These are phyloP conservation scores for Exephanes ischioxanthus DNA, from an alignment of 2,888 invertebrate genomes.

Conservation along the genomic window DNA sequence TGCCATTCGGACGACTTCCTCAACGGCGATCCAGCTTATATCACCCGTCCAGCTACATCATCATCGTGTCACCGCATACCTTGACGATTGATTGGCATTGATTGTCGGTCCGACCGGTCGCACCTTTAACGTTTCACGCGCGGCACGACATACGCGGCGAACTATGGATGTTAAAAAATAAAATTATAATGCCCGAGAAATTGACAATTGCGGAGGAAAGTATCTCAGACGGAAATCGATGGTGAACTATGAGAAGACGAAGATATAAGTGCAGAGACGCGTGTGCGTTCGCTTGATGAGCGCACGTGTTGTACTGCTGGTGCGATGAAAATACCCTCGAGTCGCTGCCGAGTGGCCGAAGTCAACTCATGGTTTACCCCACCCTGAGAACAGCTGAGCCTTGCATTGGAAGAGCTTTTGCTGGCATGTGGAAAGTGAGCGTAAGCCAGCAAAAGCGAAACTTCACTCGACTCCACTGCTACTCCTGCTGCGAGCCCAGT, in stretches of 20 bases:
- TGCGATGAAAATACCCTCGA: slow-evolving; percentile 82
- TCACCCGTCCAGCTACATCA: slow-evolving; percentile 47
- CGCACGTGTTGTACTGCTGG: slow-evolving; percentile 81
- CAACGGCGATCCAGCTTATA: slow-evolving; percentile 38
- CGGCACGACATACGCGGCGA: not conserved
- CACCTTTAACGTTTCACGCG: not conserved
- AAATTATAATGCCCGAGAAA: not conserved
- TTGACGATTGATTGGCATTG: slow-evolving; percentile 15
- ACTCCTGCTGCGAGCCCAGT: not conserved
- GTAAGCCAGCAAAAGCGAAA: slow-evolving; percentile 14
- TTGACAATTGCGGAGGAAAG: not conserved
- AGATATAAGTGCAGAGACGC: slow-evolving; percentile 50
- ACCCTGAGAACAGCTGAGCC: slow-evolving; percentile 75
- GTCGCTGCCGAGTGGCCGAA: slow-evolving; percentile 74
- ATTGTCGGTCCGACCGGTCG: not conserved
- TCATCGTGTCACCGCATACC: slow-evolving; percentile 37
- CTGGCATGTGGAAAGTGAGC: slow-evolving; percentile 45
- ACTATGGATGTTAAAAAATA: slow-evolving; percentile 2
- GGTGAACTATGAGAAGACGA: slow-evolving; percentile 32
- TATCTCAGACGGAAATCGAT: slow-evolving; percentile 14
- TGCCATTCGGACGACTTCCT: slow-evolving; percentile 85
- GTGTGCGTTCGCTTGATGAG: slow-evolving; percentile 76
- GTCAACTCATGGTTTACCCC: slow-evolving; percentile 77
- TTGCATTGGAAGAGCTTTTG: slow-evolving; percentile 61
- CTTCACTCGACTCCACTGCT: not conserved